These are phyloP conservation scores for Pecten maximus DNA, from an alignment of 2,888 invertebrate genomes.

Conservation along the genomic window DNA sequence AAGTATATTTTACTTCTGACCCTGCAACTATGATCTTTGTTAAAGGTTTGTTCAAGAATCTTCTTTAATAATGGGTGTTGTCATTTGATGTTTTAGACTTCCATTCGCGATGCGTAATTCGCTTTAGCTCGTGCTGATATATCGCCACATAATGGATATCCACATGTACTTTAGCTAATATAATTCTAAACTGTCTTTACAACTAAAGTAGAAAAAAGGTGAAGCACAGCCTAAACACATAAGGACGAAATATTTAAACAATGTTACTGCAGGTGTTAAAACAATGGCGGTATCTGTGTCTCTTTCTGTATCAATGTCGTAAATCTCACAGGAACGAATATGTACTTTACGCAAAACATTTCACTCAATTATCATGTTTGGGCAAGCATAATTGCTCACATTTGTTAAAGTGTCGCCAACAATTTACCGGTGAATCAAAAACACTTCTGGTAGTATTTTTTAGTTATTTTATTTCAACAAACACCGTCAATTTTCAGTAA, in stretches of 20 bases:
- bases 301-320: not conserved
- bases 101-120: too few species aligned
- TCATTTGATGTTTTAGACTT: too few species aligned
- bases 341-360: not conserved
- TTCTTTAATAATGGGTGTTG: too few species aligned
- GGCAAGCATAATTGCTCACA: not conserved
- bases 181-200: not conserved
- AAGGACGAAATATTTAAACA: not conserved
- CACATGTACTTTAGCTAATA: not conserved
- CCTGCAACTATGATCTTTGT: too few species aligned
- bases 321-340: not conserved
- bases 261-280: not conserved
- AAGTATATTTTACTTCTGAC: too few species aligned
- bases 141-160: not conserved
- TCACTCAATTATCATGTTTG: not conserved
- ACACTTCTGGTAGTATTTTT: not conserved
- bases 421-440: not conserved
- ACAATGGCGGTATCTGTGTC: not conserved
- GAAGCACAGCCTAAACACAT: not conserved
- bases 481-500: not conserved
- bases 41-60: too few species aligned
- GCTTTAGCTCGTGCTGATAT: not conserved
- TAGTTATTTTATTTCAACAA: not conserved
- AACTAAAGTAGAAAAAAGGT: not conserved
- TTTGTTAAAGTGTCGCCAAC: not conserved